These are phyloP conservation scores for Calliphora vicina DNA, from an alignment of 1,140 invertebrate genomes.

Conservation along the genomic window DNA sequence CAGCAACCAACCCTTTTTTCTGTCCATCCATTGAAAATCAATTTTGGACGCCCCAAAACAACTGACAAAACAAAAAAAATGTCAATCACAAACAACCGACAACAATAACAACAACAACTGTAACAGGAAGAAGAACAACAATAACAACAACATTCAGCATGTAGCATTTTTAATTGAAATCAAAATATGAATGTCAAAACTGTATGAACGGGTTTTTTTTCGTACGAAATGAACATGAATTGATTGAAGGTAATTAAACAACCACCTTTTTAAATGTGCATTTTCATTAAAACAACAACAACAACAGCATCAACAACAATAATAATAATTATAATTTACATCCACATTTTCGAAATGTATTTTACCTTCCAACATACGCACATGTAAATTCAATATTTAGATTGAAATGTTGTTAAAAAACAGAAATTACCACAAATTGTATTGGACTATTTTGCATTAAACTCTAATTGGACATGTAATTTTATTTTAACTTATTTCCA, in stretches of 20 bases:
- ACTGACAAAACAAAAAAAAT: background rate
- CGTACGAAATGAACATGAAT: background rate
- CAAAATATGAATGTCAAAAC: constrained; percentile 3
- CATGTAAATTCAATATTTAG: background rate
- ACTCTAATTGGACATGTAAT: no score
- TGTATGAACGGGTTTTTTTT: background rate
- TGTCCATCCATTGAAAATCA: background rate
- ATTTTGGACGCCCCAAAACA: background rate
- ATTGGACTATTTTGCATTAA: background rate
- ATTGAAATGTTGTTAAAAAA: no score
- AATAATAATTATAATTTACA: no score
- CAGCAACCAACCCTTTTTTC: background rate
- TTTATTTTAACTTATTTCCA: no score
- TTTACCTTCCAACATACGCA: background rate
- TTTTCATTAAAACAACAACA: background rate
- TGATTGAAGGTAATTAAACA: background rate
- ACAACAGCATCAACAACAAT: background rate
- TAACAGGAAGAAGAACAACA: background rate
- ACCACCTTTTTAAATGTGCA: background rate
- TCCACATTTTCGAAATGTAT: no score
- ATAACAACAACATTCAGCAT: background rate
- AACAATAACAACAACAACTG: background rate
- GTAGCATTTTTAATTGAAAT: background rate
- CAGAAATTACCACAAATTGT: background rate
- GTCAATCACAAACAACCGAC: background rate